Conservation (phyloP, 2,113 vertebrate species). For the Ptychochromis oligacanthus region DNA sequence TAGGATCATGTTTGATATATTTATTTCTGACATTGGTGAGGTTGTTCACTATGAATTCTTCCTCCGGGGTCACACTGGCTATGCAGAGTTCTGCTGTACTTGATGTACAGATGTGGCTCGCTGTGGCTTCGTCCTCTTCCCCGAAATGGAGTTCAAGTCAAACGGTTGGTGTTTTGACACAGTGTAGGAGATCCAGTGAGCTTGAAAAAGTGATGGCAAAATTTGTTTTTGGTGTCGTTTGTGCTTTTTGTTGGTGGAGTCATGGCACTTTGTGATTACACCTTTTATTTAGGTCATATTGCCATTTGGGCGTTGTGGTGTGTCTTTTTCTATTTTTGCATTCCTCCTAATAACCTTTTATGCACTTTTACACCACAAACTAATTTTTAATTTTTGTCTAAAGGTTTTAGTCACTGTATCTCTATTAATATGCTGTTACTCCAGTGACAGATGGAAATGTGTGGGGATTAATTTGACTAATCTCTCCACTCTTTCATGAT, state of each 20-base stretch:
- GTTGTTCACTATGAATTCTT: neutral
- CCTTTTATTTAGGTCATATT: neutral
- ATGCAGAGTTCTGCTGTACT: neutral
- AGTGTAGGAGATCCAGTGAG: neutral
- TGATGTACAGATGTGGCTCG: rapidly evolving
- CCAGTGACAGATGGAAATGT: neutral
- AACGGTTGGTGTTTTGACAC: neutral
- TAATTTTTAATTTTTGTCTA: rapidly evolving
- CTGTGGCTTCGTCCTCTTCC: neutral
- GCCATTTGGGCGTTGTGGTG: neutral
- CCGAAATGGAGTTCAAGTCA: neutral
- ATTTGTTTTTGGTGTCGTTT: rapidly evolving
- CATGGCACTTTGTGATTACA: neutral
- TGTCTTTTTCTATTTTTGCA: neutral
- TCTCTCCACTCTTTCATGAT: neutral
- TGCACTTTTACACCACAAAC: neutral
- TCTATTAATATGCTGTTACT: neutral
- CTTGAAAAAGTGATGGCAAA: neutral
- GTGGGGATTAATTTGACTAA: neutral
- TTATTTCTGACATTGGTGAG: rapidly evolving
- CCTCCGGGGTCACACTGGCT: neutral
- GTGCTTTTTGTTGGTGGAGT: neutral
- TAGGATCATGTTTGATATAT: neutral
- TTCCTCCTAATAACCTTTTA: neutral
- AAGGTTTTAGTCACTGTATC: neutral